Percentiles rank a stretch among this genome's conserved stretches.
Evolutionary conservation across 2,888 invertebrate genomes (phyloP).

Genomic region (Margaritifera margaritifera): DNA sequence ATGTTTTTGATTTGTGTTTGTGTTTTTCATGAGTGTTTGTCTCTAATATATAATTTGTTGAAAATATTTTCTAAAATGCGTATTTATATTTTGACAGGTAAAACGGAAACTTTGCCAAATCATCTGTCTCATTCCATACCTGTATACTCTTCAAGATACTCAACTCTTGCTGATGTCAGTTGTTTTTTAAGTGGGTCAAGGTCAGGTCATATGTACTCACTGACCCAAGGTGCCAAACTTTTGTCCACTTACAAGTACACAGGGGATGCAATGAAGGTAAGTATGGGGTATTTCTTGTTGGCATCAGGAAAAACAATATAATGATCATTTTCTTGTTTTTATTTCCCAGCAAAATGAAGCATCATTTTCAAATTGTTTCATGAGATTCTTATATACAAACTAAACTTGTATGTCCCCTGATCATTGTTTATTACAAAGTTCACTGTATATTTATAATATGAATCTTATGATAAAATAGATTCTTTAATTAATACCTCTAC

Average conservation of each 20-base stretch:
- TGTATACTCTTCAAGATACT: conserved; percentile 36
- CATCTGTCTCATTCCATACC: conserved; percentile 12
- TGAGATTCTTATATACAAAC: neutral
- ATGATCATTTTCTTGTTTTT: neutral
- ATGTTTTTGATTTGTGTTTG: too few species aligned
- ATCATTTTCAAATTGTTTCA: neutral
- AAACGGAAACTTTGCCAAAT: neutral
- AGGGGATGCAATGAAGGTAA: conserved; percentile 75
- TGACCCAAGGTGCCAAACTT: conserved; percentile 70
- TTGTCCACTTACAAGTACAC: conserved; percentile 78
- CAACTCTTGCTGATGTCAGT: conserved; percentile 77
- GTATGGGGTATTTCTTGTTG: neutral
- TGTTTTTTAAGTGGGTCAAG: conserved; percentile 80
- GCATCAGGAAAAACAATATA: neutral
- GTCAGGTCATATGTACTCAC: conserved; percentile 83
- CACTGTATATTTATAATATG: too few species aligned
- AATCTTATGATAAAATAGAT: too few species aligned
- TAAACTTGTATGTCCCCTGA: neutral
- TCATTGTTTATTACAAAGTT: too few species aligned
- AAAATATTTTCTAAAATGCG: too few species aligned
- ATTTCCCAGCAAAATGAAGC: too few species aligned
- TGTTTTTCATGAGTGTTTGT: too few species aligned
- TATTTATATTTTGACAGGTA: too few species aligned
- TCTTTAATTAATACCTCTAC: too few species aligned
- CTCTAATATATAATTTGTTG: too few species aligned